phyloP scores from a whole-genome alignment of 2,888 invertebrate species.

The Netelia inedita region DNA sequence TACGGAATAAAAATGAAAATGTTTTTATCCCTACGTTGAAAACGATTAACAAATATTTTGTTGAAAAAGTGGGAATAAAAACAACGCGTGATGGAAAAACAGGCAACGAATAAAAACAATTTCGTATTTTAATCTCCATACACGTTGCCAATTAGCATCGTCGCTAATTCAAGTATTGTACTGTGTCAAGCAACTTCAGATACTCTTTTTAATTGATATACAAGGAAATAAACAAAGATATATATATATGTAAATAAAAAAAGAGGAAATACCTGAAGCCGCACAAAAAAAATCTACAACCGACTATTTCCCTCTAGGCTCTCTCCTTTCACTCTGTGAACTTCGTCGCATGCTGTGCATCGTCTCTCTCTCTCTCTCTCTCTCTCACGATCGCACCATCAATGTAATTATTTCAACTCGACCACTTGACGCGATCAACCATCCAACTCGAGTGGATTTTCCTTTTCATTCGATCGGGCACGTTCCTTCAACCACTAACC shows the following conservation, averaged over 20 bases:
- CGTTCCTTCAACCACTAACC: constrained; percentile 41
- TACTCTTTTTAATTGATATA: too few relatives aligned
- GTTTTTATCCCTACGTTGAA: too few relatives aligned
- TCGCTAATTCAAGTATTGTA: too few relatives aligned
- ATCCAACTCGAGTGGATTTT: constrained; percentile 37
- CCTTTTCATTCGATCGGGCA: constrained; percentile 54
- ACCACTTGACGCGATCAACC: constrained; percentile 54
- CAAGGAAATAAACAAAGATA: too few relatives aligned
- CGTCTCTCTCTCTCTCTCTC: constrained; percentile 1
- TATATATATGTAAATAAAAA: neutral
- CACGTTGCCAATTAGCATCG: too few relatives aligned
- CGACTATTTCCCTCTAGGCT: neutral
- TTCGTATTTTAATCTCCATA: too few relatives aligned
- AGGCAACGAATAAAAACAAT: too few relatives aligned
- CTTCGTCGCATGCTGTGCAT: neutral
- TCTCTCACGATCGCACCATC: constrained; percentile 29
- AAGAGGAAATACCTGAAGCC: neutral
- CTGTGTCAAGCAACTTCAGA: too few relatives aligned
- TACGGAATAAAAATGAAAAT: too few relatives aligned
- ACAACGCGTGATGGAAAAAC: too few relatives aligned
- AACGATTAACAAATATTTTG: too few relatives aligned
- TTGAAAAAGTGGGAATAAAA: too few relatives aligned
- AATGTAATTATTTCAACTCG: constrained; percentile 60
- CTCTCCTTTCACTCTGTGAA: neutral
- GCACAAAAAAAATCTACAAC: neutral